Conservation (phyloP, 2,797 vertebrate species). For the Sternarchorhynchus goeldii region DNA sequence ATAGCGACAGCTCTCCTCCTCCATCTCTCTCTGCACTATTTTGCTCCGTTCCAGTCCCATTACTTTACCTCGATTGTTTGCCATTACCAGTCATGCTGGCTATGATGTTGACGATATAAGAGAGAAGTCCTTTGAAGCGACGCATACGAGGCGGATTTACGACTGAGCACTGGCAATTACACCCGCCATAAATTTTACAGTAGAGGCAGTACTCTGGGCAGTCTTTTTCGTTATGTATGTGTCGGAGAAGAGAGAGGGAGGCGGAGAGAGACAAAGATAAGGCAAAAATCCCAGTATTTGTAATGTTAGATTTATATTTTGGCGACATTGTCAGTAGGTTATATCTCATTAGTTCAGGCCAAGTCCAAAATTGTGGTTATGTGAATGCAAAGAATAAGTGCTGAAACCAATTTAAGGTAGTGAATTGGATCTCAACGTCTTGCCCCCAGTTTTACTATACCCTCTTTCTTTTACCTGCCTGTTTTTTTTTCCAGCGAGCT, state of each 20-base stretch:
- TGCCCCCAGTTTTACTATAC: slow-evolving; percentile 32
- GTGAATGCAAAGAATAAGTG: too few species aligned
- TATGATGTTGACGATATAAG: slow-evolving; percentile 54
- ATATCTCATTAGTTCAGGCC: too few species aligned
- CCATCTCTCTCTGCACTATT: slow-evolving; percentile 38
- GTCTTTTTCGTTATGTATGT: slow-evolving; percentile 74
- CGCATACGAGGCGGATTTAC: slow-evolving; percentile 89
- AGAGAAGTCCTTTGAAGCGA: slow-evolving; percentile 84
- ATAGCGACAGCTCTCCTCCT: slow-evolving; percentile 55
- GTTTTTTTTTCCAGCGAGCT: slow-evolving; percentile 55
- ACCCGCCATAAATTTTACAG: slow-evolving; percentile 89
- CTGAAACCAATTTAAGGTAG: too few species aligned
- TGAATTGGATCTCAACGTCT: not conserved
- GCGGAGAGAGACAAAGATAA: slow-evolving; percentile 41
- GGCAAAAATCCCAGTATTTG: slow-evolving; percentile 72
- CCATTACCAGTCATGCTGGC: slow-evolving; percentile 54
- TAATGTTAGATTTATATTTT: slow-evolving; percentile 55
- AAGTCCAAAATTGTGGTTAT: too few species aligned
- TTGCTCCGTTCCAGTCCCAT: slow-evolving; percentile 60
- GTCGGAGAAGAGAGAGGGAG: slow-evolving; percentile 57
- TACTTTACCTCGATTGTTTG: slow-evolving; percentile 57
- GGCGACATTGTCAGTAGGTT: too few species aligned
- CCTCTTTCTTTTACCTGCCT: not conserved
- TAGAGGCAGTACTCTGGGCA: slow-evolving; percentile 81
- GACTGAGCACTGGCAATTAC: slow-evolving; percentile 86